These are phyloP conservation scores for Automeris io DNA, from an alignment of 2,888 invertebrate genomes.

Conservation along the genomic window DNA sequence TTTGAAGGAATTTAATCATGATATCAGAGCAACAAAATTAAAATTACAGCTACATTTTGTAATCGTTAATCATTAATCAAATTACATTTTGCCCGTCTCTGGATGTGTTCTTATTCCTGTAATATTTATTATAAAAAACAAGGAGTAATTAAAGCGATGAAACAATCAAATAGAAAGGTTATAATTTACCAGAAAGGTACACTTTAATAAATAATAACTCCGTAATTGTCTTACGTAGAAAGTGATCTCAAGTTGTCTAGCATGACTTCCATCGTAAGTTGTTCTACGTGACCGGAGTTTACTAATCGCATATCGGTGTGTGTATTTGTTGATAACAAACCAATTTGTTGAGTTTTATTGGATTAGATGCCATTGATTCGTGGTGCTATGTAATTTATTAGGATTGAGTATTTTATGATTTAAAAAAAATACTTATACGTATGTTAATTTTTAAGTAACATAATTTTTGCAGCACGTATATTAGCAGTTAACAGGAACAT, in stretches of 20 bases:
- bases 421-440: no score
- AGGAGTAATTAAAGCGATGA: neutral
- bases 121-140: neutral
- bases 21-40: no score
- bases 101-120: no score
- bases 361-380: slow-evolving; percentile 21
- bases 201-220: neutral
- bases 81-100: no score
- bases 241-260: slow-evolving; percentile 4
- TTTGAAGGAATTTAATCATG: no score
- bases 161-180: neutral
- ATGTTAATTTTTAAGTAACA: no score
- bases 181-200: neutral
- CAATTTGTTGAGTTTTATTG: slow-evolving; percentile 40
- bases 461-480: no score
- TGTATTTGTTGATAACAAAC: slow-evolving; percentile 43
- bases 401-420: no score
- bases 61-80: no score
- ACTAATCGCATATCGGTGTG: slow-evolving; percentile 13
- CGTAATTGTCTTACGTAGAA: neutral
- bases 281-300: slow-evolving; percentile 37
- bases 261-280: slow-evolving; percentile 7
- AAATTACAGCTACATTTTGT: no score
- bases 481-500: no score
- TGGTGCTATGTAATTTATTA: neutral